Percentiles rank a stretch among this genome's conserved stretches.
Evolutionary conservation across 2,888 invertebrate genomes (phyloP).

Genomic region (Callosobruchus maculatus): DNA sequence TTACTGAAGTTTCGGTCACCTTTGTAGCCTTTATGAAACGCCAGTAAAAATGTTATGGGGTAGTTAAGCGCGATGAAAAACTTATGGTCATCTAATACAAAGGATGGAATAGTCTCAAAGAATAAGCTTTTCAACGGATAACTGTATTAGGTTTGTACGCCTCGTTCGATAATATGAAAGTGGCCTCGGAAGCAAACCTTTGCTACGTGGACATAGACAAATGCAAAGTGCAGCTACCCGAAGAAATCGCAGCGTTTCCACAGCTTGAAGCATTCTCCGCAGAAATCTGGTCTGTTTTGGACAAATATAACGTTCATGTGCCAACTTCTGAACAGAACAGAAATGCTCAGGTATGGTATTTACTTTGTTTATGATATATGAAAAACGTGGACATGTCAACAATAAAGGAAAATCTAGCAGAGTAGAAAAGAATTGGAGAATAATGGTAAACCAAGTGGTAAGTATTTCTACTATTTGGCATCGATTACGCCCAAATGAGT

Average conservation of each 20-base stretch:
- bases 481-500: too few species aligned
- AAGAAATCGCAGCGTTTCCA: slow-evolving; percentile 92
- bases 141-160: slow-evolving; percentile 57
- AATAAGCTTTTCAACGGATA: neutral
- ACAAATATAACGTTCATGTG: slow-evolving; percentile 61
- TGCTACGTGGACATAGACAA: slow-evolving; percentile 97
- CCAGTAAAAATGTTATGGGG: too few species aligned
- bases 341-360: slow-evolving; percentile 29
- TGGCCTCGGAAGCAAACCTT: slow-evolving; percentile 78
- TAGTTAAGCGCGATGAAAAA: too few species aligned
- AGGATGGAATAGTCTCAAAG: neutral
- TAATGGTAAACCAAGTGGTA: too few species aligned
- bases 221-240: slow-evolving; percentile 87
- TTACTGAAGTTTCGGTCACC: too few species aligned
- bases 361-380: neutral
- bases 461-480: too few species aligned
- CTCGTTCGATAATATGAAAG: slow-evolving; percentile 59
- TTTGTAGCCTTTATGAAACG: too few species aligned
- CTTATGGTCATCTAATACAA: neutral
- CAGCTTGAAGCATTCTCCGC: slow-evolving; percentile 82
- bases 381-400: too few species aligned
- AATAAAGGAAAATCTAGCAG: too few species aligned
- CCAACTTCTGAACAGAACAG: slow-evolving; percentile 41
- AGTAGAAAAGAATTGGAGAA: too few species aligned
- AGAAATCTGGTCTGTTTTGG: slow-evolving; percentile 72